Evolutionary conservation across 2,113 vertebrate genomes (phyloP), one percentile per base, ranked within the genome.

Genomic region (Chelonoidis abingdonii): DNA sequence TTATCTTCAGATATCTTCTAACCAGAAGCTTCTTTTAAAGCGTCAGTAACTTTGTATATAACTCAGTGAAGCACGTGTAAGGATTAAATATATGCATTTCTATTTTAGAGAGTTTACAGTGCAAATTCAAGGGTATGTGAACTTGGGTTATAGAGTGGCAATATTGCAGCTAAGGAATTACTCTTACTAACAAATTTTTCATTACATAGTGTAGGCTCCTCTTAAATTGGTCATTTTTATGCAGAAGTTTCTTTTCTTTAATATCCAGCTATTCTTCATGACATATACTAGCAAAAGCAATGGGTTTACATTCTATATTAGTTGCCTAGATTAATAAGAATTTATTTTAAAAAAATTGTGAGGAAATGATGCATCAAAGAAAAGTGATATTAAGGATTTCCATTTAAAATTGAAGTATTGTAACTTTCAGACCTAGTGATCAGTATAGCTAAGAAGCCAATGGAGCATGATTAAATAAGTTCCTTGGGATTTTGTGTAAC

Each of bases 241-340:
- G 29, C 62, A 78, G 38, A 82, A 17, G 59, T 87, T 54, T 90
- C 27, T 21, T 94, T 22, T 93, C 65, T 50, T 54, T 62, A 69
- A 89, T 10, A 47, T 50, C 79, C 90, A 50, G 29, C 54, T 87
- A 8, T 89, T 91, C 31, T 12, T 89, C 9, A 92, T 88, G 81
- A 82, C 72, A 44, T 87, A 84, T 22, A 89, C 11, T 89, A 92
- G 81, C 72, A 91, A 92, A 62, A 44, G 12, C 10, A 84, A 19
- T 82, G 49, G 17, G 10, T 8, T 87, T 96, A 84, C 92, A 80
- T 86, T 90, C 31, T 72, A 2, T 94, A 88, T 49, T 86, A 89
- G 49, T 92, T 94, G 50, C 8, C 14, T 94, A 93, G 65, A 89
- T 95, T 96, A 96, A 89, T 91, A 86, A 88, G 65, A 31, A 94